Percentiles rank a stretch among this genome's conserved stretches.
phyloP scores from a whole-genome alignment of 2,113 vertebrate genomes.

The Platysternon megacephalum region DNA sequence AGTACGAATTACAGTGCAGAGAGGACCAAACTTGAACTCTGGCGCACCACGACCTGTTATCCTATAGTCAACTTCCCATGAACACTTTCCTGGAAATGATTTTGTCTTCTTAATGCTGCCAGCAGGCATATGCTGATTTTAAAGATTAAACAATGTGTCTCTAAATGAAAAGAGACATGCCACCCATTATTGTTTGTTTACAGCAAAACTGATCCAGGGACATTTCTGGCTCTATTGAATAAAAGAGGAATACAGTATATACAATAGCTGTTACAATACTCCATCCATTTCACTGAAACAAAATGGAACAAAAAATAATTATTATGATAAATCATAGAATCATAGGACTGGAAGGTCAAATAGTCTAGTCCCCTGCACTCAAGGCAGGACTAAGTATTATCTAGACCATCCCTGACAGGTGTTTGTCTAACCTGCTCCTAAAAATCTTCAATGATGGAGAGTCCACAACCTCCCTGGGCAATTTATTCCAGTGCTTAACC shows the following conservation, averaged over 20 bases:
- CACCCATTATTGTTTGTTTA: neutral
- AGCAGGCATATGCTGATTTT: conserved; percentile 37
- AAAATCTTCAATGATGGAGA: too few species aligned
- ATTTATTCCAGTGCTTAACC: too few species aligned
- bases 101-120: conserved; percentile 32
- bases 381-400: too few species aligned
- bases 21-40: conserved; percentile 26
- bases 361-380: too few species aligned
- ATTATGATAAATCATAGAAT: neutral
- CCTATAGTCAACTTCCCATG: neutral
- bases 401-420: too few species aligned
- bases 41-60: neutral
- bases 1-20: neutral
- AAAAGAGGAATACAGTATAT: neutral
- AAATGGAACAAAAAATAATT: conserved; percentile 48
- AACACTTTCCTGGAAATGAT: conserved; percentile 15
- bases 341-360: too few species aligned
- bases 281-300: conserved; percentile 40
- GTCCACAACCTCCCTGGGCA: too few species aligned
- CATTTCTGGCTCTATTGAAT: conserved; percentile 16
- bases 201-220: conserved; percentile 8
- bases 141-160: conserved; percentile 7
- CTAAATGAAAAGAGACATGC: conserved; percentile 17
- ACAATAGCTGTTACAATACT: conserved; percentile 36
- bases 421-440: too few species aligned